Evolutionary conservation across 2,888 invertebrate genomes (phyloP).

Genomic region (Acanthopleura granulata): DNA sequence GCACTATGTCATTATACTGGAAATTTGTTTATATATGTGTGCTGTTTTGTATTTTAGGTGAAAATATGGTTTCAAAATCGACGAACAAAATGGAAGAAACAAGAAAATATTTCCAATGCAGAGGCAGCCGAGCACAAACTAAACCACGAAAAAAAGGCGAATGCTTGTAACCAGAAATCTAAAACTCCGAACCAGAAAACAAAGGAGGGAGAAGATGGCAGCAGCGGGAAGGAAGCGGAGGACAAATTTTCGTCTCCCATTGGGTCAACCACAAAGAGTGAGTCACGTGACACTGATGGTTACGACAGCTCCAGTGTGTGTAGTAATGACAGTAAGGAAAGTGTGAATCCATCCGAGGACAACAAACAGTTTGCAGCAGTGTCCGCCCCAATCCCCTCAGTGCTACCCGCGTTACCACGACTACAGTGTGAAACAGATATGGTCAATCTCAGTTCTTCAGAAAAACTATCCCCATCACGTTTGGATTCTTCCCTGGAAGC

Average conservation of each 20-base stretch:
- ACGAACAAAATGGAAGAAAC: slow-evolving; percentile 88
- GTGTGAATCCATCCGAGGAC: background rate
- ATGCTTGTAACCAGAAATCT: slow-evolving; percentile 1
- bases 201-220: background rate
- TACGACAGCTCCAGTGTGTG: slow-evolving; percentile 4
- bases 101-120: slow-evolving; percentile 90
- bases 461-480: too few species aligned
- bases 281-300: background rate
- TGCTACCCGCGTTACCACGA: too few species aligned
- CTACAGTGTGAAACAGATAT: too few species aligned
- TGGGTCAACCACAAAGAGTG: background rate
- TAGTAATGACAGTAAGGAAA: slow-evolving; percentile 12
- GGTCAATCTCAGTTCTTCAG: too few species aligned
- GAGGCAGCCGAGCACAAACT: slow-evolving; percentile 88
- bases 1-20: background rate
- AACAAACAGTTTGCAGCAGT: background rate
- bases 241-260: background rate
- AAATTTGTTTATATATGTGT: too few species aligned
- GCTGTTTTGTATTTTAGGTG: slow-evolving; percentile 75
- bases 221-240: background rate
- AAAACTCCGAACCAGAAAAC: background rate
- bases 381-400: background rate
- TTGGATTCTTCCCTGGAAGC: too few species aligned
- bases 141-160: background rate
- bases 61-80: slow-evolving; percentile 94